Evolutionary conservation across 2,888 invertebrate species (phyloP).

Genomic region (Stomorhina lunata): DNA sequence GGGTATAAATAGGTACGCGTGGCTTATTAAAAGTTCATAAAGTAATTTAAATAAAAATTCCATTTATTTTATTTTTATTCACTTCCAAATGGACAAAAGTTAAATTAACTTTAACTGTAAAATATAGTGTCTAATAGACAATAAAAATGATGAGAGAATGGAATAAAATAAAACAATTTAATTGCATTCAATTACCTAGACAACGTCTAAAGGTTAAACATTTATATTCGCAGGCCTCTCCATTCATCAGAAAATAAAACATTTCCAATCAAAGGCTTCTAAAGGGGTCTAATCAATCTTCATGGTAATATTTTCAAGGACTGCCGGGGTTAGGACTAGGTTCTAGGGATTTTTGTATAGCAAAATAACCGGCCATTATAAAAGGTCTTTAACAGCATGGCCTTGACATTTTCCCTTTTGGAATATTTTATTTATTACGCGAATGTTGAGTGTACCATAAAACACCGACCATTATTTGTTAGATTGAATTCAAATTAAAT

Average conservation of each 20-base stretch:
- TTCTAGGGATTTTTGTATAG: too few relatives aligned
- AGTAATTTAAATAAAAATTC: slow-evolving; percentile 16
- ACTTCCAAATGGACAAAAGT: background rate
- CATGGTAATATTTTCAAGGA: too few relatives aligned
- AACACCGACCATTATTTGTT: background rate
- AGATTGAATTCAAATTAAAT: background rate
- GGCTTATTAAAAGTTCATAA: background rate
- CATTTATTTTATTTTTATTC: background rate
- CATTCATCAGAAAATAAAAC: too few relatives aligned
- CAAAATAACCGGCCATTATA: too few relatives aligned
- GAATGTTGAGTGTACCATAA: background rate
- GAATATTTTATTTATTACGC: slow-evolving; percentile 20
- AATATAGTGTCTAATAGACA: slow-evolving; percentile 4
- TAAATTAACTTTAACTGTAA: slow-evolving; percentile 12
- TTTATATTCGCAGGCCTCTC: too few relatives aligned
- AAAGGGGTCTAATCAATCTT: too few relatives aligned
- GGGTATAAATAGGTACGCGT: background rate
- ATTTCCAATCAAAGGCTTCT: too few relatives aligned
- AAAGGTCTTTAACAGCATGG: too few relatives aligned
- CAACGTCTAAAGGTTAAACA: too few relatives aligned
- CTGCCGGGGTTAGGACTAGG: too few relatives aligned
- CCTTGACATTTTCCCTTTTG: too few relatives aligned
- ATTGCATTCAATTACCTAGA: slow-evolving; percentile 31
- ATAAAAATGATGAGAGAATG: background rate
- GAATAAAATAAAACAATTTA: slow-evolving; percentile 6